Evolutionary conservation across 2,888 invertebrate genomes (phyloP).

Genomic region (Epinotia brunnichana): DNA sequence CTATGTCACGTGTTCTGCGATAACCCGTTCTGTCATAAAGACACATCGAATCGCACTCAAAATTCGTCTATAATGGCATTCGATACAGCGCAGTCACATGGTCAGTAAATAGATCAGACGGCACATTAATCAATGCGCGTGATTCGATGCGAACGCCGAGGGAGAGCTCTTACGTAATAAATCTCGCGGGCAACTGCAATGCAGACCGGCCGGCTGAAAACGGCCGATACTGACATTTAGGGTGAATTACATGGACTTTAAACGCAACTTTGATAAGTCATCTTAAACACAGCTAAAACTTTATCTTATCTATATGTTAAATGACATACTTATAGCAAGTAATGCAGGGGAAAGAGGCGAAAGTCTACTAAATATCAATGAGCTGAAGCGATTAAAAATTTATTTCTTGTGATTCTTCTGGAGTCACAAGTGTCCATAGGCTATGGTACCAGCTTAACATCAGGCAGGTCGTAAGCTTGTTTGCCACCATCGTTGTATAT

Average conservation of each 20-base stretch:
- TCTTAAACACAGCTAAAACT: background rate
- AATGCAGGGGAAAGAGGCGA: too few relatives aligned
- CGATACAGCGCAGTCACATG: slow-evolving; percentile 8
- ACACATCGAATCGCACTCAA: background rate
- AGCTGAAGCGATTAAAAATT: too few relatives aligned
- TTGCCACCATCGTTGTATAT: too few relatives aligned
- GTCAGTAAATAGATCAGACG: slow-evolving; percentile 68
- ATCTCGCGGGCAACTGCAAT: slow-evolving; percentile 74
- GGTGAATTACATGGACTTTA: slow-evolving; percentile 9
- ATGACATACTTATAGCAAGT: background rate
- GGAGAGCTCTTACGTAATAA: slow-evolving; percentile 68
- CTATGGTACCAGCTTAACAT: too few relatives aligned
- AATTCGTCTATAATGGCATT: background rate
- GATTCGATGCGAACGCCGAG: slow-evolving; percentile 65
- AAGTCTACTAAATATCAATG: too few relatives aligned
- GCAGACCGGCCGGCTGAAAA: slow-evolving; percentile 51
- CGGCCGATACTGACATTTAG: slow-evolving; percentile 19
- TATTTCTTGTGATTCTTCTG: too few relatives aligned
- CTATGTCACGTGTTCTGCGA: background rate
- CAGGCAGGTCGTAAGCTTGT: too few relatives aligned
- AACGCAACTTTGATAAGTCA: slow-evolving; percentile 12
- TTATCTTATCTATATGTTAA: background rate
- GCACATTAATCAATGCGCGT: slow-evolving; percentile 71
- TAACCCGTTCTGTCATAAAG: background rate
- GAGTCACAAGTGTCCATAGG: too few relatives aligned